phyloP scores from a whole-genome alignment of 2,797 vertebrate species.

The Characodon lateralis region DNA sequence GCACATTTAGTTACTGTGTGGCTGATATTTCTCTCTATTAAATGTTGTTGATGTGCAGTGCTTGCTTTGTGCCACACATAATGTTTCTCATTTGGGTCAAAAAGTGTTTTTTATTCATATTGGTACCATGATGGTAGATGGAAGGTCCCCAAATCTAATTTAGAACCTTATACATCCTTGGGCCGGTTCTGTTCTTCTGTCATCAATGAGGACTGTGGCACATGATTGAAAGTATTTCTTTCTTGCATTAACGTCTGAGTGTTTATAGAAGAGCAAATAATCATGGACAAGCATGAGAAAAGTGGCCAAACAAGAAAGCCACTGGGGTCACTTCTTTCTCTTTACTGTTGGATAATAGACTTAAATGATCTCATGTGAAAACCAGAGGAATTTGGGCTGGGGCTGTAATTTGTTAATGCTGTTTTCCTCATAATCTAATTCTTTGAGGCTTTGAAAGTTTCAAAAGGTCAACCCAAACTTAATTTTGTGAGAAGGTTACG shows the following conservation, averaged over 20 bases:
- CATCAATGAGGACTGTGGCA: conserved; percentile 23
- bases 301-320: conserved; percentile 57
- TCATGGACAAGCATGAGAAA: conserved; percentile 43
- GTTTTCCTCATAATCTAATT: conserved; percentile 85
- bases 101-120: background rate
- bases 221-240: conserved; percentile 34
- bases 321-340: conserved; percentile 53
- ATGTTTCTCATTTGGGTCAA: background rate
- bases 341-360: conserved; percentile 69
- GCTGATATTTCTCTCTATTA: background rate
- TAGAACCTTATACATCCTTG: background rate
- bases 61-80: background rate
- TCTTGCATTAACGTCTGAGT: conserved; percentile 37
- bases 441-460: conserved; percentile 78
- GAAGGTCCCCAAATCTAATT: background rate
- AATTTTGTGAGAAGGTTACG: conserved; percentile 75
- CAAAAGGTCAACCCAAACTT: conserved; percentile 82
- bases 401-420: conserved; percentile 84
- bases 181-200: conserved; percentile 16
- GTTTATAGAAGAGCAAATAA: conserved; percentile 56
- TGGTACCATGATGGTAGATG: background rate
- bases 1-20: background rate
- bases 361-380: conserved; percentile 85
- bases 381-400: conserved; percentile 78
- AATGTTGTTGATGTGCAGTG: background rate